phyloP scores from a whole-genome alignment of 2,113 vertebrate genomes.

The Hydropotes inermis region DNA sequence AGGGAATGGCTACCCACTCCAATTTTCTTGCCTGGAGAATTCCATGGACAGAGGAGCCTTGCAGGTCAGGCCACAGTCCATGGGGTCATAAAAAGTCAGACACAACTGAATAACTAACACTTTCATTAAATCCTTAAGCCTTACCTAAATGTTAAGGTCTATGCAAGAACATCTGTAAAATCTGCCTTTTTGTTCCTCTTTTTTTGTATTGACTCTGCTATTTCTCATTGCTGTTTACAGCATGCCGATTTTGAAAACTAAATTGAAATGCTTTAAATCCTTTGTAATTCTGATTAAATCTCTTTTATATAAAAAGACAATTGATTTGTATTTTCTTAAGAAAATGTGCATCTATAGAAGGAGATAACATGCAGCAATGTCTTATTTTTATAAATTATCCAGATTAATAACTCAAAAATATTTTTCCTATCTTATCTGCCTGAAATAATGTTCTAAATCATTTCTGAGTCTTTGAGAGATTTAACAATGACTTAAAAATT shows the following conservation, averaged over 20 bases:
- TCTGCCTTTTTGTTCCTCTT: neutral
- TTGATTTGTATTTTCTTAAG: neutral
- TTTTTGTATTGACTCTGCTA: neutral
- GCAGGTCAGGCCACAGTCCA: neutral
- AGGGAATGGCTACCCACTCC: neutral
- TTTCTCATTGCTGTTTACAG: neutral
- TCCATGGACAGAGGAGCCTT: neutral
- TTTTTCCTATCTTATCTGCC: constrained; percentile 45
- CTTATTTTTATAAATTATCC: constrained; percentile 49
- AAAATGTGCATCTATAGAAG: neutral
- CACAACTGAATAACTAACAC: neutral
- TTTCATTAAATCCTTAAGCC: neutral
- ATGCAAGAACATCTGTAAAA: neutral
- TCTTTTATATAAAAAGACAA: constrained; percentile 43
- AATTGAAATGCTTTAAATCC: neutral
- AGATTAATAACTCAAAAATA: constrained; percentile 58
- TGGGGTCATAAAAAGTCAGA: neutral
- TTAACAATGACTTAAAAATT: constrained; percentile 52
- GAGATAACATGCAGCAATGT: neutral
- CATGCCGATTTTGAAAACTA: constrained; percentile 12
- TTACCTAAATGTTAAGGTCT: neutral
- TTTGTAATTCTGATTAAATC: constrained; percentile 24
- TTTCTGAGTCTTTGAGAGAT: constrained; percentile 36
- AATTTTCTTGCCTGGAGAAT: neutral
- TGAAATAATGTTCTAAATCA: constrained; percentile 65